Evolutionary conservation across 2,797 vertebrate species (phyloP), one percentile per base, ranked within the genome.

Genomic region (Amniataba percoides): DNA sequence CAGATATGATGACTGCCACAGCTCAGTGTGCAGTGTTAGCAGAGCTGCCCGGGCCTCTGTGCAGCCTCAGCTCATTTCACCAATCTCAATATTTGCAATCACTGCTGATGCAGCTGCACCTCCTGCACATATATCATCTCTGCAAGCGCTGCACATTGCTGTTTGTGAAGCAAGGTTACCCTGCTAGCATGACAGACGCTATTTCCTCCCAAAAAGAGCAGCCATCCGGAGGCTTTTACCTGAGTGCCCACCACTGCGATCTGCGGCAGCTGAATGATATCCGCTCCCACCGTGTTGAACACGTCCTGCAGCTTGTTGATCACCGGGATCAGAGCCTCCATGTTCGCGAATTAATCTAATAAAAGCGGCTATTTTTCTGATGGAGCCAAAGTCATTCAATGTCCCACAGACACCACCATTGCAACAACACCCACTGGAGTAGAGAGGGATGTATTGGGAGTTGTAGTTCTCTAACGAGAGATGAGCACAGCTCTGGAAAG

Each of bases 291-390:
- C 0, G 98, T 99, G 93, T 99, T 99, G 92, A 99, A 99, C 15
- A 99, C 98, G 78, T 99, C 98, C 71, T 99, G 98, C 12, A 99
- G 97, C 88, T 99, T 99, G 94, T 99, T 99, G 75, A 99, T 97
- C 12, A 99, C 98, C 5, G 98, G 98, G 78, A 99, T 99, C 55
- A 99, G 95, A 56, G 98, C 97, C 94, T 99, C 98, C 98, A 99
- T 99, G 74, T 61, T 93, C 0, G 6, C 49, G 13, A 84, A 87
- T 70, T 25, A 77, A 82, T 83, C 18, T 3, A 77, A 83, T 83
- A 27, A 76, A 31, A 76, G 27, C 9, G 18, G 86, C 59, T 85
- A 67, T 78, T 74, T 78, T 88, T 80, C 87, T 81, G 82, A 90
- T 93, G 90, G 81, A 93, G 82, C 90, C 95, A 96, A 96, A 95